Conservation (phyloP, 2,797 vertebrate species). For the Catharus ustulatus region DNA sequence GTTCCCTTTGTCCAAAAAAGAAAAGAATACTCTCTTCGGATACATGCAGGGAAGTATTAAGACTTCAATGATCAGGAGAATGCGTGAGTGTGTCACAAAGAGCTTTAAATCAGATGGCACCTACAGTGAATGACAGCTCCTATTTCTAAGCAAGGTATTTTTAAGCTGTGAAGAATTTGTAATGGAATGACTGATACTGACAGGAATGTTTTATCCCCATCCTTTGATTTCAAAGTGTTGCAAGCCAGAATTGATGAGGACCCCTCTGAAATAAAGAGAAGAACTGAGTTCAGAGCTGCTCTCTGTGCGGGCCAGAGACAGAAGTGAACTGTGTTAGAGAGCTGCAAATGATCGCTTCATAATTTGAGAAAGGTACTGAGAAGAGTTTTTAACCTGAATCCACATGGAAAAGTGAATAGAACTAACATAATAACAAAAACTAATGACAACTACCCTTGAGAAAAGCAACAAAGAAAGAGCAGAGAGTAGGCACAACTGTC, state of each 20-base stretch:
- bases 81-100: background rate
- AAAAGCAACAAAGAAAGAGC: background rate
- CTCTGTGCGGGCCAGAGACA: background rate
- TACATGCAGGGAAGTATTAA: background rate
- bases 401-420: background rate
- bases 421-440: background rate
- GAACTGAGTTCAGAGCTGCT: background rate
- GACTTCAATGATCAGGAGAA: background rate
- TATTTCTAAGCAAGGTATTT: background rate
- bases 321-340: background rate
- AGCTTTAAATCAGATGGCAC: background rate
- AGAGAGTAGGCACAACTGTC: background rate
- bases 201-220: background rate
- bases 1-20: background rate
- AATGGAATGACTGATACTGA: background rate
- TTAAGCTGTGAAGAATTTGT: background rate
- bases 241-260: background rate
- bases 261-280: background rate
- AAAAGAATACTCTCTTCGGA: background rate
- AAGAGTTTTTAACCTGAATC: background rate
- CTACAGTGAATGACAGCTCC: background rate
- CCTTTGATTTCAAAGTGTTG: background rate
- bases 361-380: background rate
- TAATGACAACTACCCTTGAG: background rate
- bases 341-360: background rate